Base-by-base conservation (phyloP, 2,888 invertebrate species). In the Julus scandinavius region DNA sequence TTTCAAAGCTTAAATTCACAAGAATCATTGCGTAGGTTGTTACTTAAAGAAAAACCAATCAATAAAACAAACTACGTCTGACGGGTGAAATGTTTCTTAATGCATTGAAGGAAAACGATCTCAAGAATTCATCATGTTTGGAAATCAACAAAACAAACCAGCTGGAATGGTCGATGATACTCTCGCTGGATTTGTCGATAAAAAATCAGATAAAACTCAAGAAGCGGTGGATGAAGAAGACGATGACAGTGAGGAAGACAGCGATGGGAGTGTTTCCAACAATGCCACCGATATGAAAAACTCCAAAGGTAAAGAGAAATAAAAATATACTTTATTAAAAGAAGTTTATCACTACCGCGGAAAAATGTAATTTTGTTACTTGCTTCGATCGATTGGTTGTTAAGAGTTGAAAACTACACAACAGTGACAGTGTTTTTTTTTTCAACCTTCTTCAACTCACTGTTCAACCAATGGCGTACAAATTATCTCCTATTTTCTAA, bases 111-210 rank as follows among this genome's bases (percentile, higher is more conserved):
- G 89, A 29, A 90, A 90, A 87, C 50, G 89, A 84, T 90, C 90
- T n/a, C 89, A 88, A 29, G 90, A 90, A 87, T 89, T 89, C 38
- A 90, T 90, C 54, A 88, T 90, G 90, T 90, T 90, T 83, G 90
- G 90, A 13, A 90, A 90, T 88, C 90, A 90, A 88, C 90, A 90
- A 86, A 90, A 90, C 87, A 90, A 90, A 87, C 90, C 90, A 29
- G 89, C 89, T 15, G 90, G 89, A 15, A 86, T 90, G 85, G 89
- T 90, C 13, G 90, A 90, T 54, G 90, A 90, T 80, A 86, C 88
- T 29, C 58, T 89, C 11, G 41, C 80, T 40, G 87, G 88, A 49
- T 50, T 88, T 9, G 87, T 54, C 15, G 87, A 72, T n/a, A 88
- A 88, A 85, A 88, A 88, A 58, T 84, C 88, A 13, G 80, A 88